phyloP scores from a whole-genome alignment of 1,140 invertebrate species.

The Polypedilum pembai region DNA sequence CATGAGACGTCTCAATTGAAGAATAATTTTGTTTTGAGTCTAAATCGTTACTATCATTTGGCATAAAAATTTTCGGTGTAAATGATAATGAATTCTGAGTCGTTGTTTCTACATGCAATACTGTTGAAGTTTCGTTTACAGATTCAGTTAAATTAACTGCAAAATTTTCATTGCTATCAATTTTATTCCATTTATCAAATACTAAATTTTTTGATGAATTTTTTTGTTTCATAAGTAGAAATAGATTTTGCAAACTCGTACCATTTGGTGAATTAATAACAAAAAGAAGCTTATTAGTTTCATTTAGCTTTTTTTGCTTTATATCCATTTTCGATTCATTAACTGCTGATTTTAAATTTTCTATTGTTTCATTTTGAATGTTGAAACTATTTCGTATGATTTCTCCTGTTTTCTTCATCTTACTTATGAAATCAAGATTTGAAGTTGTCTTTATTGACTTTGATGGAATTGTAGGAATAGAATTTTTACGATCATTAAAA shows the following conservation, averaged over 20 bases:
- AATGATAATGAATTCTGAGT: neutral
- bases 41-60: neutral
- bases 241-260: neutral
- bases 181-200: too few relatives aligned
- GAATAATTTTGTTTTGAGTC: neutral
- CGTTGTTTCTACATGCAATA: neutral
- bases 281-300: neutral
- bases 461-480: neutral
- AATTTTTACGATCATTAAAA: neutral
- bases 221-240: too few relatives aligned
- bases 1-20: neutral
- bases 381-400: neutral
- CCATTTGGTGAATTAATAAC: neutral
- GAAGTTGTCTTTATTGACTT: neutral
- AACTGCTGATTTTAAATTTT: neutral
- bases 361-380: neutral
- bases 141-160: too few relatives aligned
- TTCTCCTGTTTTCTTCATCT: neutral
- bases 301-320: neutral
- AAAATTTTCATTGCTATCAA: too few relatives aligned
- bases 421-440: neutral
- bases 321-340: neutral
- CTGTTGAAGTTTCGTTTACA: too few relatives aligned
- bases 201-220: too few relatives aligned
- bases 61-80: neutral